Percentiles rank a stretch among this genome's conserved stretches.
phyloP scores from a whole-genome alignment of 2,888 invertebrate species.

The Leucophenga maculata region DNA sequence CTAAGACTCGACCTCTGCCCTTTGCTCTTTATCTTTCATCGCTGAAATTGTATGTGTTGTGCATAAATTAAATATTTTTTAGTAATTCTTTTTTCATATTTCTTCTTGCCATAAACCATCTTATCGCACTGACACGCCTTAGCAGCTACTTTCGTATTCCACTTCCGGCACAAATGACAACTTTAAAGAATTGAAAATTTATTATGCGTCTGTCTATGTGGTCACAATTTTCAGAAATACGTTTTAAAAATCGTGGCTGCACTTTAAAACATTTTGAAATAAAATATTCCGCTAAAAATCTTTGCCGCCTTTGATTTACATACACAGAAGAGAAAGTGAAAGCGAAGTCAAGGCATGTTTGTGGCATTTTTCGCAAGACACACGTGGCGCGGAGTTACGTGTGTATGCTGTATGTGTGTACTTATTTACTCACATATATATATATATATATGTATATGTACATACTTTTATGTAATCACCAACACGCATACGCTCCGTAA shows the following conservation, averaged over 20 bases:
- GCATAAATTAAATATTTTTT: conserved; percentile 54
- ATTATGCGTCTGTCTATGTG: conserved; percentile 45
- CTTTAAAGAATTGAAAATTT: conserved; percentile 52
- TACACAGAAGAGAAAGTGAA: conserved; percentile 7
- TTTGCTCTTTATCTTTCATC: conserved; percentile 5
- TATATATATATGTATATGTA: no score
- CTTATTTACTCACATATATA: no score
- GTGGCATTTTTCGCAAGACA: not conserved
- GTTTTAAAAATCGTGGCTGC: not conserved
- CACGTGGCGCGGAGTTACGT: no score
- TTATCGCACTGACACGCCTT: not conserved
- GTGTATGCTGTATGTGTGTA: not conserved
- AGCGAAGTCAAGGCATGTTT: not conserved
- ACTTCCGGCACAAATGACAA: not conserved
- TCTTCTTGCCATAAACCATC: not conserved
- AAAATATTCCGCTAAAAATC: not conserved
- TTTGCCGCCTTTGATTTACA: not conserved
- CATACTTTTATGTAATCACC: no score
- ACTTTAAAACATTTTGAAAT: conserved; percentile 30
- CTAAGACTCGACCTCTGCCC: not conserved
- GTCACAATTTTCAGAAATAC: not conserved
- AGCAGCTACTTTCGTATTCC: not conserved
- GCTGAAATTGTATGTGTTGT: conserved; percentile 44
- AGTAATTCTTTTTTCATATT: not conserved
- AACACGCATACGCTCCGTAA: conserved; percentile 11